Evolutionary conservation across 2,113 vertebrate genomes (phyloP), one percentile per base, ranked within the genome.

Genomic region (Chlamydotis undulata): DNA sequence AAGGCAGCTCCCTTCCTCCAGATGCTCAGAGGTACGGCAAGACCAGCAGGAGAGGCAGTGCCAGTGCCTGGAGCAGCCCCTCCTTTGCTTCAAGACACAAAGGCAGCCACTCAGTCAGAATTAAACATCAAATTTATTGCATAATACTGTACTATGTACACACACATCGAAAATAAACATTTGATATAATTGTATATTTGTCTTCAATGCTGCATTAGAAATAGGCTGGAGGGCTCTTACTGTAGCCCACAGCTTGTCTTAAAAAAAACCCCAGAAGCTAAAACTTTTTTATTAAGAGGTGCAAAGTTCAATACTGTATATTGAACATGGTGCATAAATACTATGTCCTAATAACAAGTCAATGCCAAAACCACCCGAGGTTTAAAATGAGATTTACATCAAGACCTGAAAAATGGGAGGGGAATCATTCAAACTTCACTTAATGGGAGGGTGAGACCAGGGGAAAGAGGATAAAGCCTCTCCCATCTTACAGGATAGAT

Each of bases 121-220:
- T 94, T 93, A 98, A 97, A 98, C 97, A 96, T 97, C 92, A 95
- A 94, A 96, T 98, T 98, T 98, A 98, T 98, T 98, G 97, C 97
- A 92, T 98, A 96, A 98, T 98, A 96, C 96, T 91, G 95, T 96
- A 95, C 95, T 98, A 97, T 98, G 94, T 98, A 97, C 97, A 95
- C 90, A 97, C 96, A 98, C 97, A 94, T 97, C 69, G 96, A 98
- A 98, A 98, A 98, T 98, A 98, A 98, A 98, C 98, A 97, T 98
- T 97, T 98, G 49, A 89, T 97, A 97, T 95, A 96, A 87, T 7
- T 83, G 94, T 97, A 68, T 97, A 94, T 98, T 97, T 95, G 93
- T 96, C 84, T 94, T 97, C 85, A 97, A 96, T 80, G 96, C 94
- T 97, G 94, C 96, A 90, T 97, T 97, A 98, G 96, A 98, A 98